phyloP scores from a whole-genome alignment of 2,888 invertebrate genomes.

The Trachelus tabidus region DNA sequence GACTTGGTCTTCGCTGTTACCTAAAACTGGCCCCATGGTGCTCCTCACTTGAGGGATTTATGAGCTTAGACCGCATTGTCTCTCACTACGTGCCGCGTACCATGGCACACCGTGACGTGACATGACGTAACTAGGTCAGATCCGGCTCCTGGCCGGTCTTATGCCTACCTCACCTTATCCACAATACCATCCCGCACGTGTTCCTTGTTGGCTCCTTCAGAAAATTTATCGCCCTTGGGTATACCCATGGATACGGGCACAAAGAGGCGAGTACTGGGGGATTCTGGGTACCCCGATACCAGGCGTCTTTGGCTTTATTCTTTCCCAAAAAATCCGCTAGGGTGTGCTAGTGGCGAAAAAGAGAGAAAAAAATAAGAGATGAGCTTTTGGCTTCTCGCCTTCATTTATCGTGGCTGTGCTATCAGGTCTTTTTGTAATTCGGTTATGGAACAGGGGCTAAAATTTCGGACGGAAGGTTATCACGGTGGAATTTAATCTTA shows the following conservation, averaged over 20 bases:
- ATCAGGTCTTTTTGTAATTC: not conserved
- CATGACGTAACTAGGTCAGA: conserved; percentile 57
- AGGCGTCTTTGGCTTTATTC: conserved; percentile 26
- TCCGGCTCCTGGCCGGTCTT: conserved; percentile 36
- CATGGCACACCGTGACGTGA: conserved; percentile 47
- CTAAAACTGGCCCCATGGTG: conserved; percentile 24
- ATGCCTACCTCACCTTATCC: conserved; percentile 37
- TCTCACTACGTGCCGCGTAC: conserved; percentile 39
- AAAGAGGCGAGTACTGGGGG: conserved; percentile 45
- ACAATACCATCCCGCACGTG: conserved; percentile 24
- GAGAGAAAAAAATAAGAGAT: not conserved
- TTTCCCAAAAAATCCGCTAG: conserved; percentile 29
- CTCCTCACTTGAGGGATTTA: conserved; percentile 55
- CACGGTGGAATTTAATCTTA: not conserved
- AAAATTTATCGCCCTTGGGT: conserved; percentile 52
- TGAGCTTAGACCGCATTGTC: conserved; percentile 52
- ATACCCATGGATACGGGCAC: conserved; percentile 32
- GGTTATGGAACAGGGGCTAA: not conserved
- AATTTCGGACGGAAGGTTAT: not conserved
- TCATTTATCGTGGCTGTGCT: conserved; percentile 31
- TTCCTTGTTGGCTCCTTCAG: conserved; percentile 25
- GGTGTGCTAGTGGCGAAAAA: not conserved
- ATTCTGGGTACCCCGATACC: conserved; percentile 42
- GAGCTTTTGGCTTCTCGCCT: conserved; percentile 42
- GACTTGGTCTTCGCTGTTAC: not conserved